A percentile compares a stretch with the other conserved stretches of the same genome.
phyloP scores from a whole-genome alignment of 2,888 invertebrate genomes.

The Campoplex capitator region DNA sequence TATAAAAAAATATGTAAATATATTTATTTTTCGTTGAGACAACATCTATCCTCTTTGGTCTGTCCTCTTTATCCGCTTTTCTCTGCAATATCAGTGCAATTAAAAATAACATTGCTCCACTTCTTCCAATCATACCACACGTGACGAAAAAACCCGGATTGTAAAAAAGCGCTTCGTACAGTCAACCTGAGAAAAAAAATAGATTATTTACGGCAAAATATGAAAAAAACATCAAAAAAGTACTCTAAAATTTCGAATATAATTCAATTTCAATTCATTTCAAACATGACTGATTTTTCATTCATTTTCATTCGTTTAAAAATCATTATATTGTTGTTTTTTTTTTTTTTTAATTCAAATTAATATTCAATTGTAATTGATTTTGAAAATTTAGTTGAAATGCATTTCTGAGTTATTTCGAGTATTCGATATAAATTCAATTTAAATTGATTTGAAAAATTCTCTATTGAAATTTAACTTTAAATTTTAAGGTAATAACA shows the following conservation, averaged over 20 bases:
- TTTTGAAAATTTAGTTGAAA: too few species aligned
- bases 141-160: conserved; percentile 95
- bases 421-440: too few species aligned
- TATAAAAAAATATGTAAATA: too few species aligned
- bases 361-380: too few species aligned
- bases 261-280: background rate
- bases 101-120: conserved; percentile 94
- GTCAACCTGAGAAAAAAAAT: conserved; percentile 89
- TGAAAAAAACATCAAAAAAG: background rate
- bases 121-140: conserved; percentile 93
- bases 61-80: conserved; percentile 69
- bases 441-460: too few species aligned
- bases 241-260: too few species aligned
- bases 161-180: conserved; percentile 93
- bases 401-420: too few species aligned
- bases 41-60: conserved; percentile 61
- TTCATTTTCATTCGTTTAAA: too few species aligned
- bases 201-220: conserved; percentile 10
- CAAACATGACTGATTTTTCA: background rate
- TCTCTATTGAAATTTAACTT: too few species aligned
- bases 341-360: too few species aligned
- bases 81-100: conserved; percentile 88
- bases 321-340: too few species aligned
- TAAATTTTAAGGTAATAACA: too few species aligned
- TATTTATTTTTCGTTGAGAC: conserved; percentile 66